Evolutionary conservation across 1,140 invertebrate species (phyloP), one percentile per base, ranked within the genome.

Genomic region (Vollenhovia emeryi): DNA sequence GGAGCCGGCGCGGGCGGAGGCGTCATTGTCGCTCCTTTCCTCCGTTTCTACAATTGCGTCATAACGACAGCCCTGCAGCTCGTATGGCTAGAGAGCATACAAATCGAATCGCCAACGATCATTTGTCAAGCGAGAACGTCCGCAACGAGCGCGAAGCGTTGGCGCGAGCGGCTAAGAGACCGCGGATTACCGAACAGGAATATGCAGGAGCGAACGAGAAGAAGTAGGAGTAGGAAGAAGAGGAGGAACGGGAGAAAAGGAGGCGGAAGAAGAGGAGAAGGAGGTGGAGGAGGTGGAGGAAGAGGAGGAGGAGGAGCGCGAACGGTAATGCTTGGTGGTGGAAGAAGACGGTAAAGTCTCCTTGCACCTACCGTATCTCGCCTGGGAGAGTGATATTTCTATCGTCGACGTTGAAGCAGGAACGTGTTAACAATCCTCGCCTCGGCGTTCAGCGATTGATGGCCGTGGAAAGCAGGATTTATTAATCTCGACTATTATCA

Each of bases 331-430:
- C 36, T n/a, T 68, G 82, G 71, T 86, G 83, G 36, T 79, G 33
- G 84, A 84, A 60, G 71, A 76, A 76, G 80, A 84, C 71, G 73
- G 80, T 76, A 76, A 84, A 76, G 57, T 84, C 71, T 84, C 71
- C 83, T 62, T 66, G 87, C 87, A 82, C 84, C 87, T 89, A 88
- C 73, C 52, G 88, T 89, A 89, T 89, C 88, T 86, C 84, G 73
- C 66, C 78, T 89, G 87, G 69, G 82, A 92, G 91, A 90, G 91
- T 92, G 91, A 92, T 91, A 92, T 92, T 92, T 92, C 91, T 92
- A 92, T 92, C 89, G 73, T 69, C 52, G 87, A 87, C 71, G 84
- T 83, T 86, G 82, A 85, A 82, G 85, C 36, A 87, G 84, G 83
- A 86, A 90, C 90, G 91, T 90, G 91, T 91, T 91, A 91, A 92